Conservation (phyloP, 2,113 vertebrate genomes). For the Tyrannus savana region DNA sequence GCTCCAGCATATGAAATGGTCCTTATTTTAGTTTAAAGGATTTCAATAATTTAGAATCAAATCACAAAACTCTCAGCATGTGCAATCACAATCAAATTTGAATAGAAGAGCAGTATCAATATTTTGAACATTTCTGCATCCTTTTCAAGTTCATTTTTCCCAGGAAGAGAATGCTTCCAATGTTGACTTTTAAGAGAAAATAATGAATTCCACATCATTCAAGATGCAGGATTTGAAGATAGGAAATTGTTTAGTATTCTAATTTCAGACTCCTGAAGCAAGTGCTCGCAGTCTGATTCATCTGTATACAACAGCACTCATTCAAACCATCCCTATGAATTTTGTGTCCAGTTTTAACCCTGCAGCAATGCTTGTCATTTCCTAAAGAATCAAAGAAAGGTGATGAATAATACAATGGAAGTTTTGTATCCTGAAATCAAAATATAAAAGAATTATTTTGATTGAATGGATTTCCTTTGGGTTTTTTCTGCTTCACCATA, state of each 20-base stretch:
- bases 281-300: not conserved
- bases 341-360: not conserved
- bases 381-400: not conserved
- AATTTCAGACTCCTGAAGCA: not conserved
- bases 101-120: not conserved
- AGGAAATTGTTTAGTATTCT: not conserved
- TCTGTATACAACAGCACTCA: not conserved
- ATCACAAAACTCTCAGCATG: not conserved
- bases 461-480: not conserved
- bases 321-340: not conserved
- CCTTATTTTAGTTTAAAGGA: not conserved
- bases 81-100: not conserved
- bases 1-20: not conserved
- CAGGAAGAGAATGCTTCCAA: not conserved
- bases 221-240: not conserved
- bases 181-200: not conserved
- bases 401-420: not conserved
- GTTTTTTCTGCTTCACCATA: not conserved
- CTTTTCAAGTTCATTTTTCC: not conserved
- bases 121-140: not conserved
- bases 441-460: not conserved
- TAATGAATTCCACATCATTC: not conserved
- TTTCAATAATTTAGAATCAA: not conserved
- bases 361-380: not conserved
- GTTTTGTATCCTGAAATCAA: not conserved